Evolutionary conservation across 2,113 vertebrate species (phyloP).

Genomic region (Diadophis punctatus): DNA sequence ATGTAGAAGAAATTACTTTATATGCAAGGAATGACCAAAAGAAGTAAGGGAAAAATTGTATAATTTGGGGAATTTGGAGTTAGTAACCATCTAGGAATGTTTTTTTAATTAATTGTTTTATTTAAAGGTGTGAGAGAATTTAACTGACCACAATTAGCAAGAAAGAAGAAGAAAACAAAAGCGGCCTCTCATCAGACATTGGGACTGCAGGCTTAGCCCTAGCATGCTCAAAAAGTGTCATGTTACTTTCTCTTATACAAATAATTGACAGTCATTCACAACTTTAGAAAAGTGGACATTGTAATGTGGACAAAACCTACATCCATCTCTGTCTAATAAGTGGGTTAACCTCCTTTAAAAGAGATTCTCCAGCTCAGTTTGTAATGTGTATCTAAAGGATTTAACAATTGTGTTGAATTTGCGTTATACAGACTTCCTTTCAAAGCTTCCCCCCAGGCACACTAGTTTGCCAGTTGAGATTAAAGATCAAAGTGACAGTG

Average conservation of each 20-base stretch:
- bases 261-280: not conserved
- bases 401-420: not conserved
- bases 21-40: not conserved
- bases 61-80: not conserved
- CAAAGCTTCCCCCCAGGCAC: not conserved
- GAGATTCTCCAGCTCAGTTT: not conserved
- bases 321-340: not conserved
- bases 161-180: not conserved
- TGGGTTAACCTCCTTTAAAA: not conserved
- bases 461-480: not conserved
- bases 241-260: not conserved
- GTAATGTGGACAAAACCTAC: not conserved
- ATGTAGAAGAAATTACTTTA: not conserved
- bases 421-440: not conserved
- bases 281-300: not conserved
- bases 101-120: not conserved
- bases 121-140: not conserved
- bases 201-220: not conserved
- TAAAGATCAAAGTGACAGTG: not conserved
- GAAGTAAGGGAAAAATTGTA: not conserved
- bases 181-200: not conserved
- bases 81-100: not conserved
- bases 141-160: not conserved
- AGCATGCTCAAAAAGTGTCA: not conserved
- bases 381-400: not conserved